Base-by-base conservation (phyloP, 2,888 invertebrate genomes). In the Rotaria macrura region DNA sequence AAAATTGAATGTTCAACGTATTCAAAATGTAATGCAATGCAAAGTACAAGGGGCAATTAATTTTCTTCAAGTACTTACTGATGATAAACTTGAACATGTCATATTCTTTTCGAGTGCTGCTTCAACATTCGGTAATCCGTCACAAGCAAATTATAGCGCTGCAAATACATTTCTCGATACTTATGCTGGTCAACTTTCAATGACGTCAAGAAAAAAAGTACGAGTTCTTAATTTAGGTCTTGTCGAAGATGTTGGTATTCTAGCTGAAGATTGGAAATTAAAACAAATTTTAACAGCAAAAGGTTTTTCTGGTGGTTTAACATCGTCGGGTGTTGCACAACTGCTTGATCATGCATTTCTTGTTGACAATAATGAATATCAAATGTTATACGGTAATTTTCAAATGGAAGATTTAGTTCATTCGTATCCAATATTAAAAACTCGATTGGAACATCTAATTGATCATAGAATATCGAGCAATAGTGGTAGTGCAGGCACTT, bases 261-360 rank as follows among this genome's bases (percentile, higher is more conserved):
- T 74, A 6, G 74, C 74, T 74, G 74, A 74, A 74, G 74, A 74
- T 40, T 74, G 74, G 74, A 74, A 74, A 74, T 74, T 74, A 25
- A 74, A 74, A 38, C 74, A 74, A 74, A 74, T 74, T 20, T 14
- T 74, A 74, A 74, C 74, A 2, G 74, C 74, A 6, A 74, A 74
- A 74, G 74, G 74, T 74, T 74, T 74, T 40, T 38, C 74, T 74
- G 74, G 74, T 40, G 74, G 74, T 74, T 74, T 74, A 74, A 74
- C 74, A 40, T 74, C 74, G 38, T 38, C 20, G 25, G 74, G 74
- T 74, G 74, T 74, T 34, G 17, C 23, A 17, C 38, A 74, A 74
- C 38, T 74, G 17, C 38, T 74, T 25, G 74, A 74, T 74, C 74
- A 74, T 40, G 74, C 38, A 74, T 74, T 74, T 74, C 14, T 74